Base-by-base conservation (phyloP, 2,888 invertebrate genomes). In the Epirrhoe tristata region DNA sequence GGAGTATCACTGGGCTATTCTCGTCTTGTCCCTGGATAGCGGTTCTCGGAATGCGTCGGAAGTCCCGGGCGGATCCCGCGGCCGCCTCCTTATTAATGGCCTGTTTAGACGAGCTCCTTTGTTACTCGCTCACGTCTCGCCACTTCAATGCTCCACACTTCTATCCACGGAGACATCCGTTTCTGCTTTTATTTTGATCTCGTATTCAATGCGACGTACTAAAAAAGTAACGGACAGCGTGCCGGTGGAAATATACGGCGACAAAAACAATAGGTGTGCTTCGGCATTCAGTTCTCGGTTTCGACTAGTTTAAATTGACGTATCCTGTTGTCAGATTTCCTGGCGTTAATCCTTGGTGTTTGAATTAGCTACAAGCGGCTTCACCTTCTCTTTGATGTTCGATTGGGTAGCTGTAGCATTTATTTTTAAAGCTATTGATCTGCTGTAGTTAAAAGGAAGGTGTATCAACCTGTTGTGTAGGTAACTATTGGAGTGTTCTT, bases 81-180 rank as follows among this genome's bases (percentile, higher is more conserved):
- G 84, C 89, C 90, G 88, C 86, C 90, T 89, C 91, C 90, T 91
- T 93, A 91, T 92, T 92, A 92, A 93, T 93, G 92, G 85, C 88
- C 91, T 91, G 91, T 91, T 93, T 93, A 91, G 88, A 89, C 89
- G 85, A 83, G 86, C 88, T 89, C 89, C 90, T 92, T 93, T 90
- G 91, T 92, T 89, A 89, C 88, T 87, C 83, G 84, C 88, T 88
- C 91, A 89, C 91, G 89, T 89, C 88, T 87, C 85, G 85, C 85
- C 87, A 87, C 88, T 86, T 85, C 79, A 85, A 73, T 78, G 76
- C 81, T 65, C 76, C 71, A 60, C 64, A 63, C 63, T 66, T 81
- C 79, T 59, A 55, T 65, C 54, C 67, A 64, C 58, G 56, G 51
- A 43, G 52, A 62, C 74, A 69, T 81, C 76, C 78, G 65, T 71